Conservation (phyloP, 2,113 vertebrate genomes). For the Romanogobio albipinnatus region DNA sequence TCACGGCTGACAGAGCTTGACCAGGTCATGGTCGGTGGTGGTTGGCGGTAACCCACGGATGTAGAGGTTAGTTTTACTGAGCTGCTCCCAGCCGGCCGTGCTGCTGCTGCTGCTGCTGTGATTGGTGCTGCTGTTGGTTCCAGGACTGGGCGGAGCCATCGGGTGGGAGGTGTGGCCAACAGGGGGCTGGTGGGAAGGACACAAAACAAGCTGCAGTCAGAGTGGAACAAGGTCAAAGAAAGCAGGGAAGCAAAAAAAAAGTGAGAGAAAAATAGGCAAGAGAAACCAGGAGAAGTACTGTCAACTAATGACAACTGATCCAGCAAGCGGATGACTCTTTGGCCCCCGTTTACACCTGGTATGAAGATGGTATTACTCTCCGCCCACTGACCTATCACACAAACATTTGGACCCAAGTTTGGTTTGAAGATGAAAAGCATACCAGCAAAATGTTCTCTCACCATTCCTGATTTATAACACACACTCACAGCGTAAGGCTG, state of each 20-base stretch:
- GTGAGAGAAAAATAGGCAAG: neutral
- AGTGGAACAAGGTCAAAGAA: constrained; percentile 1
- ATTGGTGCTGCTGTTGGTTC: constrained; percentile 90
- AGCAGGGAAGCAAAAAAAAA: constrained; percentile 35
- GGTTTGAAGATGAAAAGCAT: too few relatives aligned
- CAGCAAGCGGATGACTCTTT: neutral
- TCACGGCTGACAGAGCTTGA: constrained; percentile 99
- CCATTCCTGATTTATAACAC: too few relatives aligned
- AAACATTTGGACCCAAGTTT: too few relatives aligned
- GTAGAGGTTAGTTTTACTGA: constrained; percentile 99
- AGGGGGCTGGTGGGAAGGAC: constrained; percentile 80
- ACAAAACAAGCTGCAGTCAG: constrained; percentile 41
- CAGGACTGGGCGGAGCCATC: constrained; percentile 98
- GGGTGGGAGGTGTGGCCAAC: constrained; percentile 85
- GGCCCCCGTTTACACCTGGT: too few relatives aligned
- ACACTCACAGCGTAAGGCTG: too few relatives aligned
- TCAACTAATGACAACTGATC: neutral
- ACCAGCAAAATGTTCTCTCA: too few relatives aligned
- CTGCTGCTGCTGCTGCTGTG: constrained; percentile 93
- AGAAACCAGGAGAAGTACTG: neutral
- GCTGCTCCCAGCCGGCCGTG: constrained; percentile 95
- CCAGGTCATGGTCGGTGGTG: constrained; percentile 98
- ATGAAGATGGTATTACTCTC: too few relatives aligned
- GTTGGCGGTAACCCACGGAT: constrained; percentile 93
- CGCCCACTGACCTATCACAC: too few relatives aligned